Evolutionary conservation across 2,888 invertebrate genomes (phyloP).

Genomic region (Rugalucina vietnamica): DNA sequence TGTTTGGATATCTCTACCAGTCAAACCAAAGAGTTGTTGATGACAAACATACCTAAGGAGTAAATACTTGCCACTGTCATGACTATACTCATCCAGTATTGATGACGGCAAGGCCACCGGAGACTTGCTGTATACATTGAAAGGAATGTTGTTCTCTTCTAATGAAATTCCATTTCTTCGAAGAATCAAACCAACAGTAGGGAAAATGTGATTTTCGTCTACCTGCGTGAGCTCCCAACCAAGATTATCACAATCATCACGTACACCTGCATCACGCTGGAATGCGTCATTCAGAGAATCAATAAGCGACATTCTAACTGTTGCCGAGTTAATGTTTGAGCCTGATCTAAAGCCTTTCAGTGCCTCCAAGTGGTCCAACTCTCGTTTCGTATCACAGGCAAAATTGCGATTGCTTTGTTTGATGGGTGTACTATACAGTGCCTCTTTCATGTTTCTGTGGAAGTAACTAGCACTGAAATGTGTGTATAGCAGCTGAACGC

Average conservation of each 20-base stretch:
- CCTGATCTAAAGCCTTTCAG: conserved; percentile 44
- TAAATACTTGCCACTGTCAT: background rate
- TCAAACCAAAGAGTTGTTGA: background rate
- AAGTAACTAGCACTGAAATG: conserved; percentile 45
- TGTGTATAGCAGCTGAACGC: background rate
- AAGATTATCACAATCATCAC: background rate
- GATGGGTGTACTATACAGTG: conserved; percentile 47
- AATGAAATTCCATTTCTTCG: background rate
- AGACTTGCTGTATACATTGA: conserved; percentile 20
- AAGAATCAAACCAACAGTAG: conserved; percentile 3
- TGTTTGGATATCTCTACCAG: background rate
- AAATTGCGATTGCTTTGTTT: conserved; percentile 45
- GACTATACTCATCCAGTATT: background rate
- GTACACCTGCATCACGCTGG: background rate
- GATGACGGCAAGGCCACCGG: background rate
- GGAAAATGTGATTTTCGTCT: conserved; percentile 5
- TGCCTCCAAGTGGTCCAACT: conserved; percentile 35
- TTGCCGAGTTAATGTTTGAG: conserved; percentile 22
- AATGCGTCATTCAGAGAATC: conserved; percentile 21
- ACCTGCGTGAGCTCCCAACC: conserved; percentile 13
- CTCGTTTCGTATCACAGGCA: conserved; percentile 37
- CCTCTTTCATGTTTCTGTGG: conserved; percentile 41
- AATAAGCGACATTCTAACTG: conserved; percentile 35
- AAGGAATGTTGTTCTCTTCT: background rate
- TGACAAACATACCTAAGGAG: background rate